These are phyloP conservation scores for Melangyna quadrimaculata DNA, from an alignment of 2,888 invertebrate species.

Conservation along the genomic window DNA sequence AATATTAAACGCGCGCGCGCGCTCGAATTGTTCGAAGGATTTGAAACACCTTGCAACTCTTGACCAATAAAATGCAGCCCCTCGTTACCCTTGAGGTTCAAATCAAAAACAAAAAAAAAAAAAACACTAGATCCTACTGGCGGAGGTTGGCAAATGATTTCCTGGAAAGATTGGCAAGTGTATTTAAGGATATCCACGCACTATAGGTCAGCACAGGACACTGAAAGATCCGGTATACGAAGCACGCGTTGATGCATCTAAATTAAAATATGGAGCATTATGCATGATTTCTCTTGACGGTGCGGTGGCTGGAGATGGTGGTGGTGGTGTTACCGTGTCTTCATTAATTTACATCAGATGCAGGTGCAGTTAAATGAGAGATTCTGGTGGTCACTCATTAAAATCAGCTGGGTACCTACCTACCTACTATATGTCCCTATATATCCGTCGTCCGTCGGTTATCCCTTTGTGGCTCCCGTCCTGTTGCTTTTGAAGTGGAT, in stretches of 20 bases:
- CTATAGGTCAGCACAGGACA: conserved; percentile 40
- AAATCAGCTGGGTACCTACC: conserved; percentile 61
- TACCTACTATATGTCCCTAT: too few species aligned
- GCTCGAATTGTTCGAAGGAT: conserved; percentile 21
- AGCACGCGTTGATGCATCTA: conserved; percentile 24
- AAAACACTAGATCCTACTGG: conserved; percentile 15
- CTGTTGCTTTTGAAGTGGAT: conserved; percentile 33
- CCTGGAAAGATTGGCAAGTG: conserved; percentile 38
- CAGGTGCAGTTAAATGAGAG: conserved; percentile 63
- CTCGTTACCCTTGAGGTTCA: conserved; percentile 34
- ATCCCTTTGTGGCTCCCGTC: conserved; percentile 44
- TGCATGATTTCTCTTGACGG: conserved; percentile 50
- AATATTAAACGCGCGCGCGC: conserved; percentile 51
- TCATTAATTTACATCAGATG: conserved; percentile 67
- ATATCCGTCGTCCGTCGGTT: too few species aligned
- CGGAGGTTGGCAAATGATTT: conserved; percentile 57
- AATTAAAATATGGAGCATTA: conserved; percentile 39
- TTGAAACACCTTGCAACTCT: conserved; percentile 62
- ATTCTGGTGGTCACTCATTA: conserved; percentile 68
- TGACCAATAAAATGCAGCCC: conserved; percentile 55
- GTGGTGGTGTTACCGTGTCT: conserved; percentile 29
- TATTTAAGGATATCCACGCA: conserved; percentile 37
- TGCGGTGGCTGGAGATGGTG: neutral
- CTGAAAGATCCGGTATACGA: conserved; percentile 8
- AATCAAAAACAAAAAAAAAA: neutral